Conservation (phyloP, 1,140 invertebrate genomes). For the Propsilocerus akamusi region DNA sequence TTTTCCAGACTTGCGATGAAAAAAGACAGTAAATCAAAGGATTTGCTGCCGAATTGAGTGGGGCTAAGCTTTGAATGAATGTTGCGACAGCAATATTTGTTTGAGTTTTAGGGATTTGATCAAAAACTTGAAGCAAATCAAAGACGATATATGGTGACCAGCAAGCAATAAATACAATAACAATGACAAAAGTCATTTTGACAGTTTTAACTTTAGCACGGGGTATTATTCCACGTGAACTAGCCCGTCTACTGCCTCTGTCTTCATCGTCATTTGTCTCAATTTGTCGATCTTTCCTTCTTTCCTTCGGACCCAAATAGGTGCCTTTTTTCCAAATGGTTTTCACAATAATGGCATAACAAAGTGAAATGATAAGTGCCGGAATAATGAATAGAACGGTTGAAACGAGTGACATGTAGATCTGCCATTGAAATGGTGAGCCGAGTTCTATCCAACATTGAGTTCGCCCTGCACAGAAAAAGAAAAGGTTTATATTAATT, state of each 20-base stretch:
- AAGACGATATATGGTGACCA: slow-evolving; percentile 94
- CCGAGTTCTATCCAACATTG: slow-evolving; percentile 86
- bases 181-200: slow-evolving; percentile 93
- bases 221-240: slow-evolving; percentile 74
- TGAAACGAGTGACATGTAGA: slow-evolving; percentile 76
- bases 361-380: slow-evolving; percentile 73
- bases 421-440: slow-evolving; percentile 56
- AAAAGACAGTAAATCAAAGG: slow-evolving; percentile 92
- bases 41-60: slow-evolving; percentile 85
- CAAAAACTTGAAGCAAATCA: slow-evolving; percentile 81
- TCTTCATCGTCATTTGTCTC: slow-evolving; percentile 25
- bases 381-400: slow-evolving; percentile 72
- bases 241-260: slow-evolving; percentile 43
- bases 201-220: slow-evolving; percentile 91
- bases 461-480: slow-evolving; percentile 33
- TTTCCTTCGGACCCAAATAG: slow-evolving; percentile 26
- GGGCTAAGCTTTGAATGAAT: slow-evolving; percentile 82
- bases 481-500: slow-evolving; percentile 4
- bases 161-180: slow-evolving; percentile 86
- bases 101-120: slow-evolving; percentile 62
- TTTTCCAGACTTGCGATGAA: slow-evolving; percentile 71
- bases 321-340: slow-evolving; percentile 74
- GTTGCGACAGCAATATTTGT: slow-evolving; percentile 68
- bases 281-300: neutral
- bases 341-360: slow-evolving; percentile 79